Percentiles rank a stretch among this genome's conserved stretches.
Conservation (phyloP, 2,113 vertebrate species). For the Stercorarius parasiticus region DNA sequence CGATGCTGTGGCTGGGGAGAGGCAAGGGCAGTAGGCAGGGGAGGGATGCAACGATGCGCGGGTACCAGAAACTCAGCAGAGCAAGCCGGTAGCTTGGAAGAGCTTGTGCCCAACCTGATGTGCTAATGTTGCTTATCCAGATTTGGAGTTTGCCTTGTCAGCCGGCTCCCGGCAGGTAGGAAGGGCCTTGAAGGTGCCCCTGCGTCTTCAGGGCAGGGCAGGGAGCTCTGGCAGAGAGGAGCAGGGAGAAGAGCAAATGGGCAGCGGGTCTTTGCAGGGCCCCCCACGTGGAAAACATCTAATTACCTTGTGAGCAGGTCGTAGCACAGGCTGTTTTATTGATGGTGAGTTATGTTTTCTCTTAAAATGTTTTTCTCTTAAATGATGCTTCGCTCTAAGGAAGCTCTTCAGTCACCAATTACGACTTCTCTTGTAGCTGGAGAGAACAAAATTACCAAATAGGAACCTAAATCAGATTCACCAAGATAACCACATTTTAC, state of each 20-base stretch:
- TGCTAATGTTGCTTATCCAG: background rate
- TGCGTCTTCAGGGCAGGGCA: fast-evolving
- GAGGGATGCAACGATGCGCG: fast-evolving
- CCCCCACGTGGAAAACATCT: background rate
- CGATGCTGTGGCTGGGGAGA: background rate
- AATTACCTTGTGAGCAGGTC: background rate
- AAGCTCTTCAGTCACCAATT: constrained; percentile 36
- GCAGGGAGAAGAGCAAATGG: background rate
- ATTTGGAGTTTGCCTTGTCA: background rate
- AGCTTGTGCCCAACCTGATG: background rate
- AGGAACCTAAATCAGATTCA: background rate
- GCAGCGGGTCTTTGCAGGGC: background rate
- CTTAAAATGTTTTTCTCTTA: background rate
- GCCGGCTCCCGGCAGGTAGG: background rate
- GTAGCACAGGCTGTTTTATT: background rate
- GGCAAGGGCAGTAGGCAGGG: background rate
- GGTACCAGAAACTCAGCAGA: background rate
- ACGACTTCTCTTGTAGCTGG: background rate
- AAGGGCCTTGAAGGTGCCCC: background rate
- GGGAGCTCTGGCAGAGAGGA: background rate
- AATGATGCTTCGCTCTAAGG: background rate
- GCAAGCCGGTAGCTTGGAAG: background rate
- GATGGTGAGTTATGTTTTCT: background rate
- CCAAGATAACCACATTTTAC: background rate
- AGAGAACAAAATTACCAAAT: constrained; percentile 10